Percentiles rank a stretch among this genome's conserved stretches.
phyloP scores from a whole-genome alignment of 2,888 invertebrate genomes.

The Pseudococcus viburni region DNA sequence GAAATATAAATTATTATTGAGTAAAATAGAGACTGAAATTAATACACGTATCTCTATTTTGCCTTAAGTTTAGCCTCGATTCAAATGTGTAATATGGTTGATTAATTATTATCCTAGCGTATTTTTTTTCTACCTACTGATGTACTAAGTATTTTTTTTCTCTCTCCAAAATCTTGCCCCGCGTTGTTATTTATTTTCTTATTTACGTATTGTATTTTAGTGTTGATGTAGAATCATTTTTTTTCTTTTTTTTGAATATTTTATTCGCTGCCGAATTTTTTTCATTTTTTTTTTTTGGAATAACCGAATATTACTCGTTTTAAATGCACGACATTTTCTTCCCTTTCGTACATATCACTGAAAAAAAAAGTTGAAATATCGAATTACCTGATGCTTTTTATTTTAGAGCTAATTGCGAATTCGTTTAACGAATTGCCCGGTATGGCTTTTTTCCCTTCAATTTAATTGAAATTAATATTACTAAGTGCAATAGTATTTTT shows the following conservation, averaged over 20 bases:
- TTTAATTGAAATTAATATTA: constrained; percentile 23
- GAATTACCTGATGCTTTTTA: background rate
- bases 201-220: background rate
- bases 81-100: background rate
- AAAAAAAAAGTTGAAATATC: background rate
- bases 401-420: background rate
- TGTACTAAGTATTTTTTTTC: background rate
- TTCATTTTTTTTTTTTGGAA: background rate
- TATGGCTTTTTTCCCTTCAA: background rate
- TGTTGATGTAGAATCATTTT: background rate
- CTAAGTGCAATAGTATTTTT: constrained; percentile 38
- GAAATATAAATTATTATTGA: background rate
- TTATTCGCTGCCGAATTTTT: background rate
- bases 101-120: background rate
- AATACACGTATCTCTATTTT: background rate
- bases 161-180: background rate
- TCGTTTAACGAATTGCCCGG: constrained; percentile 8
- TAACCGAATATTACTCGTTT: background rate
- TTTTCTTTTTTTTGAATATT: background rate
- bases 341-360: constrained; percentile 11
- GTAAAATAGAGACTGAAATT: background rate
- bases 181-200: constrained; percentile 1
- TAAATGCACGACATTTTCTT: background rate
- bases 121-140: background rate
- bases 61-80: background rate